These are phyloP conservation scores for Drosophila testacea DNA, from an alignment of 2,888 invertebrate species.

Conservation along the genomic window DNA sequence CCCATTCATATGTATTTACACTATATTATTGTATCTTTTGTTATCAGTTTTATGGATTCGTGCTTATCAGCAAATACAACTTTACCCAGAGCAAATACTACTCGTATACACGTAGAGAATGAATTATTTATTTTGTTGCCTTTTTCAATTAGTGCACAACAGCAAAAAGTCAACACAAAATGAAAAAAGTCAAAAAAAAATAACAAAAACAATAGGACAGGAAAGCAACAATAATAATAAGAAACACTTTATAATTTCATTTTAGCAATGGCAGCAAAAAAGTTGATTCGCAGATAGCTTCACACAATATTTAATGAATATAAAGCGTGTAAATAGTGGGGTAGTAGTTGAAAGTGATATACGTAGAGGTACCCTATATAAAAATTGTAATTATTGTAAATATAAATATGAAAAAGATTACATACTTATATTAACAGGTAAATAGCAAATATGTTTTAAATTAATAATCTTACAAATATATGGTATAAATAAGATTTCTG, in stretches of 20 bases:
- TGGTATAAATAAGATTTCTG: too few species aligned
- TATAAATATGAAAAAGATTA: not conserved
- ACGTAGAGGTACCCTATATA: not conserved
- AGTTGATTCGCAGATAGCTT: conserved; percentile 36
- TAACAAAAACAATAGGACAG: not conserved
- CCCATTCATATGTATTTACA: conserved; percentile 33
- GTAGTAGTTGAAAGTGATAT: not conserved
- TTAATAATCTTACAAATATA: too few species aligned
- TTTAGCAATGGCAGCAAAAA: conserved; percentile 34
- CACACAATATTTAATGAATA: conserved; percentile 64
- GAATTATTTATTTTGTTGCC: conserved; percentile 54
- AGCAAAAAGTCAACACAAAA: conserved; percentile 62
- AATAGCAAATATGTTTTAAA: too few species aligned
- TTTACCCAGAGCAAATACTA: conserved; percentile 58
- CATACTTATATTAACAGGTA: too few species aligned
- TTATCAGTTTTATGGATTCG: conserved; percentile 69
- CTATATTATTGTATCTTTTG: conserved; percentile 49
- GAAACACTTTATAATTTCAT: conserved; percentile 47
- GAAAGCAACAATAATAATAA: conserved; percentile 20
- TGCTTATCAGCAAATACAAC: conserved; percentile 72
- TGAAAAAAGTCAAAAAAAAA: conserved; percentile 33
- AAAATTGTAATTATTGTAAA: too few species aligned
- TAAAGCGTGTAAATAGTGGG: conserved; percentile 5
- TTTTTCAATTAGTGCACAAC: conserved; percentile 69
- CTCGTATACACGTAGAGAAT: conserved; percentile 23